Percentiles rank a stretch among this genome's conserved stretches.
Conservation (phyloP, 2,797 vertebrate species). For the Myotis daubentonii region DNA sequence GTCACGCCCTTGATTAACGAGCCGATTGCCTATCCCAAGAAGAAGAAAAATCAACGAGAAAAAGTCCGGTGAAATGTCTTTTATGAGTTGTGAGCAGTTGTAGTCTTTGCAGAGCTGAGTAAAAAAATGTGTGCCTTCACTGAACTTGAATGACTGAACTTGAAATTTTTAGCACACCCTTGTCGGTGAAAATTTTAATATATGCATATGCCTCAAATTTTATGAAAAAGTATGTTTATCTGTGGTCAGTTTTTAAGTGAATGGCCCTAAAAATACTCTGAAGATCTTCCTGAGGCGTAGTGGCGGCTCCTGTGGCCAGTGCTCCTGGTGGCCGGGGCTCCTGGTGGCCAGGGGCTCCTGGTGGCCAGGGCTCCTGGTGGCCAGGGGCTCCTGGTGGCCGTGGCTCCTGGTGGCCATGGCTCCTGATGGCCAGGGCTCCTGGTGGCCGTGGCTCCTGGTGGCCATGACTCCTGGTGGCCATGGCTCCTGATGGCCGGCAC, state of each 20-base stretch:
- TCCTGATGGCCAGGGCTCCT: too few relatives aligned
- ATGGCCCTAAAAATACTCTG: conserved; percentile 77
- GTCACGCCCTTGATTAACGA: conserved; percentile 36
- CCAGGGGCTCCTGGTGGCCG: too few relatives aligned
- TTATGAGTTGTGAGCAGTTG: conserved; percentile 65
- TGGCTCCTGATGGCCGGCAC: too few relatives aligned
- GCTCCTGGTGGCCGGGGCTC: too few relatives aligned
- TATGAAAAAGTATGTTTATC: conserved; percentile 80
- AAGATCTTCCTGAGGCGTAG: conserved; percentile 63
- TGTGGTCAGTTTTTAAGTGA: conserved; percentile 76
- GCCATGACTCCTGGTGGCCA: not conserved
- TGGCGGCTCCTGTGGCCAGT: too few relatives aligned
- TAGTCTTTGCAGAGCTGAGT: conserved; percentile 61
- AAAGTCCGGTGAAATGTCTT: conserved; percentile 31
- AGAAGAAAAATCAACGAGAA: conserved; percentile 63
- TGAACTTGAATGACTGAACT: conserved; percentile 70
- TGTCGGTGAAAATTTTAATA: conserved; percentile 79
- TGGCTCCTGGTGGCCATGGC: too few relatives aligned
- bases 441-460: too few relatives aligned
- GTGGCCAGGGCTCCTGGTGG: too few relatives aligned
- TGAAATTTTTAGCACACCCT: conserved; percentile 69
- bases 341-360: too few relatives aligned
- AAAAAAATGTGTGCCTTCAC: too few relatives aligned
- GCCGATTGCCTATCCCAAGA: conserved; percentile 49
- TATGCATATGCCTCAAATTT: conserved; percentile 79